Percentiles rank a stretch among this genome's conserved stretches.
Evolutionary conservation across 2,113 vertebrate genomes (phyloP).

Genomic region (Notarius lentiginosus): DNA sequence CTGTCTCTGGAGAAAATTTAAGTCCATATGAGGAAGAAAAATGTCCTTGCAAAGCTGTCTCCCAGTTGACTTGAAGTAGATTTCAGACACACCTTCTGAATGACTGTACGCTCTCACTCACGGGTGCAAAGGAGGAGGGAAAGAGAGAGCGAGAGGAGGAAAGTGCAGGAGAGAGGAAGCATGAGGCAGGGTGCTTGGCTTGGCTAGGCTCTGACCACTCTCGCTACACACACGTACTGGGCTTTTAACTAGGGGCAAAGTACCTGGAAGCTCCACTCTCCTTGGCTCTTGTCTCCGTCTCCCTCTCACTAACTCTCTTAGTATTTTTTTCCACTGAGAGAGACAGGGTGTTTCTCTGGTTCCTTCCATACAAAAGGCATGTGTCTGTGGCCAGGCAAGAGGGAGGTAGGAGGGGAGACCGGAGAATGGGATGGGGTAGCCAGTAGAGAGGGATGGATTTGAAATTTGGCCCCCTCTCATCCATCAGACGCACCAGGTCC

Average conservation of each 20-base stretch:
- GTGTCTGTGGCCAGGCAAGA: slow-evolving; percentile 67
- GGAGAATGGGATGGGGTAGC: slow-evolving; percentile 71
- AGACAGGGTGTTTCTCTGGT: slow-evolving; percentile 71
- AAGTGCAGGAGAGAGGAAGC: slow-evolving; percentile 42
- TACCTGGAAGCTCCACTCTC: slow-evolving; percentile 71
- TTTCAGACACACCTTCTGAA: slow-evolving; percentile 77
- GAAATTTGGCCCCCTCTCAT: slow-evolving; percentile 41
- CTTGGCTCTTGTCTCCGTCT: slow-evolving; percentile 62
- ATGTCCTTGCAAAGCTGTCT: slow-evolving; percentile 67
- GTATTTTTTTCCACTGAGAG: slow-evolving; percentile 69
- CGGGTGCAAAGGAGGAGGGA: slow-evolving; percentile 76
- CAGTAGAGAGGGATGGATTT: slow-evolving; percentile 57
- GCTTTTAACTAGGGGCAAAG: slow-evolving; percentile 73
- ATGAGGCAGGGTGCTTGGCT: slow-evolving; percentile 53
- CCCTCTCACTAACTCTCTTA: slow-evolving; percentile 66
- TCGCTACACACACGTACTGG: slow-evolving; percentile 62
- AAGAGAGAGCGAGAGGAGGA: slow-evolving; percentile 56
- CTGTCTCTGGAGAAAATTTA: slow-evolving; percentile 63
- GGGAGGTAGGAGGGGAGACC: slow-evolving; percentile 68
- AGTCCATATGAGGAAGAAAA: slow-evolving; percentile 59
- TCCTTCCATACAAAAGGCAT: slow-evolving; percentile 63
- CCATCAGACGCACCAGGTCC: slow-evolving; percentile 37
- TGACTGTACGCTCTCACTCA: slow-evolving; percentile 68
- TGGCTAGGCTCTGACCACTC: slow-evolving; percentile 58
- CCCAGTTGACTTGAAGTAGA: slow-evolving; percentile 67